Base-by-base conservation (phyloP, 2,797 vertebrate species). In the Eleutherodactylus coqui region DNA sequence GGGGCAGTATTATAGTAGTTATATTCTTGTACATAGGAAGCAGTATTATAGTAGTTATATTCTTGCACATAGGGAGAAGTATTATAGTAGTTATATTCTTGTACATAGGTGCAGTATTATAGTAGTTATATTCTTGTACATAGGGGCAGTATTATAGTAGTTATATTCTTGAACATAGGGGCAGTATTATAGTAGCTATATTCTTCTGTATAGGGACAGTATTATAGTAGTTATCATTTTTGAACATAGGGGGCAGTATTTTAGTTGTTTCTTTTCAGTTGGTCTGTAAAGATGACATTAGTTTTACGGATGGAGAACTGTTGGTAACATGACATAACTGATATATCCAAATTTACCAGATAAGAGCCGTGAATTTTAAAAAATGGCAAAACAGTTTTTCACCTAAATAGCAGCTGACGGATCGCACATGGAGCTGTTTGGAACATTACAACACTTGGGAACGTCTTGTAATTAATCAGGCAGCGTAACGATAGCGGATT, bases 401-500 rank as follows among this genome's bases (percentile, higher is more conserved):
- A 3, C 24, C 19, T 24, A 14, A 24, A 16, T 80, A 5, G 0
- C 21, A 27, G 32, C 58, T n/a, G 36, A 41, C n/a, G 27, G 41
- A 45, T 27, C 58, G 45, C 27, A 24, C 24, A 47, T 32, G 3
- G 19, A 19, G 27, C n/a, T 36, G 43, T 14, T 34, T 16, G 32
- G 60, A 69, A 36, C 51, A 62, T 24, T 29, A 43, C 49, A 34
- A 19, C 45, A 36, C 32, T 17, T 5, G 64, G 79, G 58, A 53
- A 19, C 32, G 27, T n/a, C 6, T 6, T 69, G 64, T 58, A 73
- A 83, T 83, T 83, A 75, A 83, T 83, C 38, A 60, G 38, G 19
- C 38, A 17, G 36, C 21, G 24, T 58, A 83, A 58, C 69, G 34
- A n/a, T 75, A 0, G 17, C 58, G 7, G 70, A 58, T 75, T 75